Evolutionary conservation across 2,113 vertebrate species (phyloP), one percentile per base, ranked within the genome.

Genomic region (Turnix velox): DNA sequence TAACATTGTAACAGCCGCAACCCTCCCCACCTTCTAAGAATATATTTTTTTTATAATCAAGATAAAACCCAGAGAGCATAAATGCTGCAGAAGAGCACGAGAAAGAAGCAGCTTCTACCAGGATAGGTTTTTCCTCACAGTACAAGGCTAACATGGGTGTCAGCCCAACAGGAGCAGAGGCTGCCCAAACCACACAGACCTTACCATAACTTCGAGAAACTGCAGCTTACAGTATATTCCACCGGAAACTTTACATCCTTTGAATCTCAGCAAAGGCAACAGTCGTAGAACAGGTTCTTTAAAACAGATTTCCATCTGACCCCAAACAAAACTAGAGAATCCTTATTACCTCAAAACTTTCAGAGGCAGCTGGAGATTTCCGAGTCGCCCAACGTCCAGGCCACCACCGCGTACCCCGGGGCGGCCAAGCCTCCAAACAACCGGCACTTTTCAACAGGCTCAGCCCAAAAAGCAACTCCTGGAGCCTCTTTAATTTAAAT

Each of bases 71-170:
- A 46, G 27, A 45, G 6, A 23, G 9, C 11, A 10, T 7, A 35
- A 55, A 80, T 46, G 5, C 37, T 14, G 51, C 33, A 9, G 35
- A 72, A 28, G 30, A 94, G 71, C 58, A 11, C 0, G 0, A 35
- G 14, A 12, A 67, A 42, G 43, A 7, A 22, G 43, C 37, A 7
- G 33, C 7, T 91, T 6, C 54, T 45, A 10, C 16, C 20, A 42
- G 31, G 27, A 24, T 2, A 14, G 20, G 7, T 2, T 72, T 63
- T 33, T 22, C 39, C 35, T 48, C 19, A 6, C 1, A 0, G 28
- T 18, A 57, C 19, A 54, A 86, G 31, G 22, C 22, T 18, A n/a
- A 51, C 3, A 27, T 5, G n/a, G 15, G n/a, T 22, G 24, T 35
- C 43, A 82, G 22, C 17, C 20, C 37, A 30, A 17, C 3, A 55